Evolutionary conservation across 2,888 invertebrate species (phyloP).

Genomic region (Conomelus anceps): DNA sequence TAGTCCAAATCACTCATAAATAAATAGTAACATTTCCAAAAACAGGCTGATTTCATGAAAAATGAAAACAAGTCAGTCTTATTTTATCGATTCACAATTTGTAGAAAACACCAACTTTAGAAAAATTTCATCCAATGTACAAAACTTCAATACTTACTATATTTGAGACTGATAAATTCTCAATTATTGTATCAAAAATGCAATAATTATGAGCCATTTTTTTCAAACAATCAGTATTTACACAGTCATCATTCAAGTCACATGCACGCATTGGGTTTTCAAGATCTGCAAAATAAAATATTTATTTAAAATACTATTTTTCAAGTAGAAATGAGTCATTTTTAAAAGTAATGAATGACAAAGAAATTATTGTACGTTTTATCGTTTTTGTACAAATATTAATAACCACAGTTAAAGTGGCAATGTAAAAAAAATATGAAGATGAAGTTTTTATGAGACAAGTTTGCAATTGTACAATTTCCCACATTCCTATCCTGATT

Average conservation of each 20-base stretch:
- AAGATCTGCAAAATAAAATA: background rate
- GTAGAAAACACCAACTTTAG: background rate
- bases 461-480: background rate
- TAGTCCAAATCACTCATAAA: background rate
- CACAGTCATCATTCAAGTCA: background rate
- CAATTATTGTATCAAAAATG: background rate
- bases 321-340: too few relatives aligned
- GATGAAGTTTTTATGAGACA: background rate
- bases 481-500: background rate
- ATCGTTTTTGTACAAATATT: too few relatives aligned
- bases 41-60: background rate
- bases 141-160: background rate
- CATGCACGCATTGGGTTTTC: background rate
- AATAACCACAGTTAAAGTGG: background rate
- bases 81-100: background rate
- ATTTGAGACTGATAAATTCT: background rate
- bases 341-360: too few relatives aligned
- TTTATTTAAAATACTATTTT: too few relatives aligned
- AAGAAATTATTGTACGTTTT: too few relatives aligned
- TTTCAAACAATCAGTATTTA: background rate
- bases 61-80: background rate
- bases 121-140: background rate
- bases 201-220: background rate
- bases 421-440: background rate
- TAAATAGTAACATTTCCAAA: background rate